phyloP scores from a whole-genome alignment of 2,113 vertebrate genomes.

The Ptychochromis oligacanthus region DNA sequence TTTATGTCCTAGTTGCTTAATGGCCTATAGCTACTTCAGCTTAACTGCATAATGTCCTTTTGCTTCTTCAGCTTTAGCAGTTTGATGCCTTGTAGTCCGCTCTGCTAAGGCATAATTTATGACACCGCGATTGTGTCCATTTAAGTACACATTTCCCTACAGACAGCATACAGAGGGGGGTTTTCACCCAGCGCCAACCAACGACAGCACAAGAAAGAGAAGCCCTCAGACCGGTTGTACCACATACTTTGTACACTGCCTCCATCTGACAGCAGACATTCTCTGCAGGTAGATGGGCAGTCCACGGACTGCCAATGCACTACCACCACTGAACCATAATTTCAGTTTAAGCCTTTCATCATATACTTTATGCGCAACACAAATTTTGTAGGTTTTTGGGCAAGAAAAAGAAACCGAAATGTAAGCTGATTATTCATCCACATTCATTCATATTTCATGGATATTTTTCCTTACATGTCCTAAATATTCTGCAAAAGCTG shows the following conservation, averaged over 20 bases:
- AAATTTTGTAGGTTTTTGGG: neutral
- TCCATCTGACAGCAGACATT: no score
- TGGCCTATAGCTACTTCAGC: neutral
- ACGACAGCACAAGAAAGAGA: no score
- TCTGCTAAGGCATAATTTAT: neutral
- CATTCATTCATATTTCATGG: neutral
- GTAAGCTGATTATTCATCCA: neutral
- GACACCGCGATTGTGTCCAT: no score
- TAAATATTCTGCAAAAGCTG: neutral
- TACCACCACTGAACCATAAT: no score
- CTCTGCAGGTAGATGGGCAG: no score
- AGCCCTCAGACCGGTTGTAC: no score
- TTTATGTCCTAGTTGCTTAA: no score
- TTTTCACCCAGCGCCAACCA: no score
- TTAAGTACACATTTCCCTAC: no score
- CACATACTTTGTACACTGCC: no score
- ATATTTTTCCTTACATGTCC: neutral
- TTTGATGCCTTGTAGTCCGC: neutral
- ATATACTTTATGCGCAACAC: neutral
- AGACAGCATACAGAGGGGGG: no score
- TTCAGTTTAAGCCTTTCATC: neutral
- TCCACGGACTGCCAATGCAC: no score
- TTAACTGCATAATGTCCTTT: neutral
- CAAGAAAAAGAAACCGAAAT: neutral
- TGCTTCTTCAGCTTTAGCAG: neutral